phyloP scores from a whole-genome alignment of 2,888 invertebrate genomes.

The Drosophila ezoana region DNA sequence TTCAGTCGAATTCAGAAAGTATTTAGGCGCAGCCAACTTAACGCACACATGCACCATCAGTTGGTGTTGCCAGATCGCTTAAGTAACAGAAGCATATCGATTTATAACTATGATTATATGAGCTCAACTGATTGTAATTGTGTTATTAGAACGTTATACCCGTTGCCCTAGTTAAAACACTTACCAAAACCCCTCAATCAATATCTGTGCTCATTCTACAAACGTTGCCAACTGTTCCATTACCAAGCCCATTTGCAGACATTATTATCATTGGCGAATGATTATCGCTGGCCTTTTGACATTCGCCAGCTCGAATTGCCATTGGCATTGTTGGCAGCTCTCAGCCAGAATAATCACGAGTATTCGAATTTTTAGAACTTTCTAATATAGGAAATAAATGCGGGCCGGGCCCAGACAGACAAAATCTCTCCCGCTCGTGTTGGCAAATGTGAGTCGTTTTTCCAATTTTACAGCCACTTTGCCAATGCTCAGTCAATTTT shows the following conservation, averaged over 20 bases:
- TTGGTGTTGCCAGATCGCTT: constrained; percentile 4
- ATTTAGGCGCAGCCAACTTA: constrained; percentile 4
- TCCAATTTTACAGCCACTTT: constrained; percentile 74
- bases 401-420: not conserved
- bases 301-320: constrained; percentile 27
- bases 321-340: constrained; percentile 44
- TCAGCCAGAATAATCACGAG: constrained; percentile 30
- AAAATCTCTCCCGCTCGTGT: not conserved
- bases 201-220: constrained; percentile 19
- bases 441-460: constrained; percentile 23
- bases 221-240: constrained; percentile 39
- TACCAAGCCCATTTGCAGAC: constrained; percentile 30
- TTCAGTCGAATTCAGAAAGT: too few relatives aligned
- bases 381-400: constrained; percentile 47
- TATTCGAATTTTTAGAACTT: constrained; percentile 59
- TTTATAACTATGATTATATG: not conserved
- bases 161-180: constrained; percentile 24
- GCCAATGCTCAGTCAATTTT: constrained; percentile 76
- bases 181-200: constrained; percentile 18
- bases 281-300: constrained; percentile 43
- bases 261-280: constrained; percentile 70
- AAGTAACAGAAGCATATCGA: not conserved
- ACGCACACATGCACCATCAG: not conserved
- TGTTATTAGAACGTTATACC: constrained; percentile 1
- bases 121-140: not conserved